Evolutionary conservation across 2,113 vertebrate genomes (phyloP).

Genomic region (Chaenogobius annularis): DNA sequence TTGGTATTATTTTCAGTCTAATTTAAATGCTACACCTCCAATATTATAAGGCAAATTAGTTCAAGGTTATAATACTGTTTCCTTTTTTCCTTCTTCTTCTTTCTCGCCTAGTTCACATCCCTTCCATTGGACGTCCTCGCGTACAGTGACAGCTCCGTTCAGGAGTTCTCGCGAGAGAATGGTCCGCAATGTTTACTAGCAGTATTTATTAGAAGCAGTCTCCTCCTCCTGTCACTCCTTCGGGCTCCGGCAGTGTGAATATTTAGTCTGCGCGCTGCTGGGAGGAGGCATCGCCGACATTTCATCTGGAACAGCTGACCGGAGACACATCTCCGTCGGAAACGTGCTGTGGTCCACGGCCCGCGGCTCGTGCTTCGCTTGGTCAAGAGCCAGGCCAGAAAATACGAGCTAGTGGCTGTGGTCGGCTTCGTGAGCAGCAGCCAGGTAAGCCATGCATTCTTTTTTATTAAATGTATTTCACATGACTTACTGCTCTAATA

Average conservation of each 20-base stretch:
- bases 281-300: slow-evolving; percentile 33
- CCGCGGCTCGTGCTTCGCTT: no score
- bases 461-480: fast-evolving
- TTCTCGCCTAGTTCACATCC: neutral
- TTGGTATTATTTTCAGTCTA: no score
- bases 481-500: neutral
- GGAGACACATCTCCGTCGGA: slow-evolving; percentile 2
- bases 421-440: neutral
- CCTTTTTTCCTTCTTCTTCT: no score
- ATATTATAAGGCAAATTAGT: no score
- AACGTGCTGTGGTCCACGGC: neutral
- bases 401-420: neutral
- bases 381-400: neutral
- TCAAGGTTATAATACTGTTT: no score
- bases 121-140: neutral
- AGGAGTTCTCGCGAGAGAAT: slow-evolving; percentile 53
- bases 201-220: slow-evolving; percentile 57
- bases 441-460: slow-evolving; percentile 26
- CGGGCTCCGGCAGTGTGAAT: slow-evolving; percentile 13
- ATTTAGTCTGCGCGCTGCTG: neutral
- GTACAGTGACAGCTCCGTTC: neutral
- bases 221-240: slow-evolving; percentile 38
- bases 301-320: slow-evolving; percentile 24
- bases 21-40: no score
- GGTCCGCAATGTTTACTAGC: slow-evolving; percentile 29